Percentiles rank a stretch among this genome's conserved stretches.
Evolutionary conservation across 2,113 vertebrate species (phyloP).

Genomic region (Cygnus atratus): DNA sequence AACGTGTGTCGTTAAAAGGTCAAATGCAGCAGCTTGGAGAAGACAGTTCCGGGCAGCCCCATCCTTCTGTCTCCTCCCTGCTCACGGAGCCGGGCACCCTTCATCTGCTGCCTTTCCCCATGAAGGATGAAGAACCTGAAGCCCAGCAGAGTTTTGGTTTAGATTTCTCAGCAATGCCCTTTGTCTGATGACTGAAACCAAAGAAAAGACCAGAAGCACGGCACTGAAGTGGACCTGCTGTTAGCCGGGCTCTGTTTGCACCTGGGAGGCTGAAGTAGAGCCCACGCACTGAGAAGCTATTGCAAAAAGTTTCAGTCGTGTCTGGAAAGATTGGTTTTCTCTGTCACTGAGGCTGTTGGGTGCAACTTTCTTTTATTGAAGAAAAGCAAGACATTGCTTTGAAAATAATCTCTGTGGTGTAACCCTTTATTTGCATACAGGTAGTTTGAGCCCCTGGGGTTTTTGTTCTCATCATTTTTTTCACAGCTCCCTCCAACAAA

Average conservation of each 20-base stretch:
- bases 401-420: neutral
- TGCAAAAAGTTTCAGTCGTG: neutral
- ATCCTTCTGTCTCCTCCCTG: neutral
- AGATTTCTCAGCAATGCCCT: neutral
- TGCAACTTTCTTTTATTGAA: slow-evolving; percentile 27
- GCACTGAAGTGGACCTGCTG: neutral
- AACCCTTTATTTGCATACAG: neutral
- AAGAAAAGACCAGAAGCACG: neutral
- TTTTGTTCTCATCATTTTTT: slow-evolving; percentile 3
- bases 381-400: slow-evolving; percentile 8
- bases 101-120: neutral
- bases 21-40: neutral
- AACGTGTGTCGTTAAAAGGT: neutral
- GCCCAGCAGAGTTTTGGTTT: neutral
- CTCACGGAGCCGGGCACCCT: neutral
- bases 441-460: neutral
- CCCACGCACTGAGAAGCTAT: neutral
- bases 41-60: neutral
- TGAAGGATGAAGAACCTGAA: neutral
- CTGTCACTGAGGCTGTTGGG: neutral
- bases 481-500: neutral
- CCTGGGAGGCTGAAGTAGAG: neutral
- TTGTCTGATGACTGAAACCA: neutral
- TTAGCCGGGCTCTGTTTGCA: neutral
- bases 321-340: slow-evolving; percentile 27